Evolutionary conservation across 2,888 invertebrate genomes (phyloP), one percentile per base, ranked within the genome.

Genomic region (Podotricha telesiphe): DNA sequence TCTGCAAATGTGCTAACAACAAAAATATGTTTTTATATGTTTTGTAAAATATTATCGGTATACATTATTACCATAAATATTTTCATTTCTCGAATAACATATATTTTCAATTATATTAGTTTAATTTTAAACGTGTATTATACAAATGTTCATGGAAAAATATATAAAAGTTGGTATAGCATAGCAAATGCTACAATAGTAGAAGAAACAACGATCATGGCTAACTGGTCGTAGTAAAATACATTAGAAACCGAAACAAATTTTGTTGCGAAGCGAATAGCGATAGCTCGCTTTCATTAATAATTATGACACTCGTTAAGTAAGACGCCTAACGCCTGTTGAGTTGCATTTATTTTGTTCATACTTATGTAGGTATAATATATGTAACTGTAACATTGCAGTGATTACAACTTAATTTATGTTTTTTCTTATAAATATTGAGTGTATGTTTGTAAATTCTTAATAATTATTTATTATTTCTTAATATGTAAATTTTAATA

Each of bases 191-290:
- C 0, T 10, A 2, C 6, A 28, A 28, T 28, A 51, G 51, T 51
- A 20, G 19, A 56, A 40, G 19, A 19, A 20, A 58, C n/a, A 42
- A 40, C 19, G 13, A 11, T 15, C 7, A 28, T n/a, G 47, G 45
- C 22, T 48, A 22, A 47, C 15, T 42, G 28, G 22, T 51, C 15
- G n/a, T 13, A 28, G 37, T 40, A 40, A 48, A 51, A 51, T 40
- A 34, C 19, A 59, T 62, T 61, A 61, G 61, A 61, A 61, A 61
- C 53, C 61, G 45, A 55, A 67, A 53, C 67, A 50, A 53, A 67
- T 62, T n/a, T 61, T 34, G 61, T 67, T 62, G 59, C 53, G 37
- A 67, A 67, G 62, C 47, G 13, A 8, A 55, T 62, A 28, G n/a
- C n/a, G n/a, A n/a, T n/a, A n/a, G n/a, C 42, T 45, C 47, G 53